phyloP scores from a whole-genome alignment of 2,797 vertebrate species.

The Paedocypris micromegethes region DNA sequence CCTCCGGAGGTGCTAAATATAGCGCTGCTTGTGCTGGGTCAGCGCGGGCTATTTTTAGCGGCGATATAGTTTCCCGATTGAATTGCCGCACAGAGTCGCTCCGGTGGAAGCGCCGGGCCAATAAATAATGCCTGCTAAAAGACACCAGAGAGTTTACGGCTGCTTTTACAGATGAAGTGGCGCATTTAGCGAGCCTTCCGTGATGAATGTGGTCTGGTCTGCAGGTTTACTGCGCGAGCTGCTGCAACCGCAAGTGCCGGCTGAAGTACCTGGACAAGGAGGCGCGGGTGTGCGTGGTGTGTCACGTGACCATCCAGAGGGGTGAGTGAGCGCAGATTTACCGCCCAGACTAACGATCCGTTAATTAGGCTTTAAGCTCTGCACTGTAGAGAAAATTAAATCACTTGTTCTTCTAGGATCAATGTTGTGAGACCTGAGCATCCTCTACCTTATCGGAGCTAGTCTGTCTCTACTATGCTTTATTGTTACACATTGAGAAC shows the following conservation, averaged over 20 bases:
- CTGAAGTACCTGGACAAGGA: conserved; percentile 92
- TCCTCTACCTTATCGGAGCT: too few relatives aligned
- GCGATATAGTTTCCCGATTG: conserved; percentile 23
- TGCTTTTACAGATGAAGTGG: conserved; percentile 13
- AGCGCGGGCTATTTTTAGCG: conserved; percentile 42
- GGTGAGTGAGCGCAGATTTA: conserved; percentile 47
- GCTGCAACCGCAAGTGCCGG: conserved; percentile 89
- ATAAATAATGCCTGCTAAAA: conserved; percentile 28
- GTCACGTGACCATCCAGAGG: conserved; percentile 82
- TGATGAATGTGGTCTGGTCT: conserved; percentile 36
- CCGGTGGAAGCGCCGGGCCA: conserved; percentile 7
- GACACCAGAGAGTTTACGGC: conserved; percentile 11
- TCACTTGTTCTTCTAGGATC: too few relatives aligned
- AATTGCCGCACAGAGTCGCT: conserved; percentile 22
- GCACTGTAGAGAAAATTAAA: background rate
- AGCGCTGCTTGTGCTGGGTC: conserved; percentile 14
- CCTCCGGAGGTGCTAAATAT: conserved; percentile 31
- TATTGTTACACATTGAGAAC: too few relatives aligned
- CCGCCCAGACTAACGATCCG: background rate
- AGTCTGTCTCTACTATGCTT: too few relatives aligned
- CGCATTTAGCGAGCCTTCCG: background rate
- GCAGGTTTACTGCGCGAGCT: conserved; percentile 88
- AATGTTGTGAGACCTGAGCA: too few relatives aligned
- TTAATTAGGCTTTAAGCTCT: background rate
- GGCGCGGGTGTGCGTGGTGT: conserved; percentile 87